phyloP scores from a whole-genome alignment of 2,113 vertebrate species.

The Aegypius monachus region DNA sequence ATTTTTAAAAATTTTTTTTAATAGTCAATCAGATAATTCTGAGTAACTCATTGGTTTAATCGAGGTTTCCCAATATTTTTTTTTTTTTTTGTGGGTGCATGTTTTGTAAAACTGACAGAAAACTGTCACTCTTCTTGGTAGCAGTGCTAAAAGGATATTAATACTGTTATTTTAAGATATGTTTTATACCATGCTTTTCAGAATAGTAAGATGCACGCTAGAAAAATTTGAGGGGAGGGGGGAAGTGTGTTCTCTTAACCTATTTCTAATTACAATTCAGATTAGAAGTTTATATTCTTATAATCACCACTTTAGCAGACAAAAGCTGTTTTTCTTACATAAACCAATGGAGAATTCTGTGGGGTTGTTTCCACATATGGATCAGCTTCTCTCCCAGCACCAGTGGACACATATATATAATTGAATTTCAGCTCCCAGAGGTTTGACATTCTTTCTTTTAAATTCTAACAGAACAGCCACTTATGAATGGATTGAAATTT shows the following conservation, averaged over 20 bases:
- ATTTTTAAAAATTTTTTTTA: background rate
- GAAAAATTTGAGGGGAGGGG: background rate
- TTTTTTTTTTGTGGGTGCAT: background rate
- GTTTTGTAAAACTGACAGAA: background rate
- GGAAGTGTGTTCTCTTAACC: background rate
- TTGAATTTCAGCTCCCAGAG: constrained; percentile 34
- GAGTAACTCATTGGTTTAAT: background rate
- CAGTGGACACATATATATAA: constrained; percentile 1
- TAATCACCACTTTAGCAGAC: background rate
- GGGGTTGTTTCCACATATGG: constrained; percentile 13
- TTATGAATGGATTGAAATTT: background rate
- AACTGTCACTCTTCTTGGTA: background rate
- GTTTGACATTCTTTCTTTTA: background rate
- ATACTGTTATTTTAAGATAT: background rate
- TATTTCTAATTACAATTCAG: background rate
- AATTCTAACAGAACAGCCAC: background rate
- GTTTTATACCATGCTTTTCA: background rate
- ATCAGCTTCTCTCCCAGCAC: background rate
- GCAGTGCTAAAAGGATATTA: background rate
- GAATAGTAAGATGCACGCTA: background rate
- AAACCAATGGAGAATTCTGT: background rate
- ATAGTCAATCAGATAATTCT: background rate
- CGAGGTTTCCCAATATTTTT: background rate
- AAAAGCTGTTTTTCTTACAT: background rate
- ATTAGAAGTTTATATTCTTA: background rate